phyloP scores from a whole-genome alignment of 2,888 invertebrate species.

The Apamea epomidion region DNA sequence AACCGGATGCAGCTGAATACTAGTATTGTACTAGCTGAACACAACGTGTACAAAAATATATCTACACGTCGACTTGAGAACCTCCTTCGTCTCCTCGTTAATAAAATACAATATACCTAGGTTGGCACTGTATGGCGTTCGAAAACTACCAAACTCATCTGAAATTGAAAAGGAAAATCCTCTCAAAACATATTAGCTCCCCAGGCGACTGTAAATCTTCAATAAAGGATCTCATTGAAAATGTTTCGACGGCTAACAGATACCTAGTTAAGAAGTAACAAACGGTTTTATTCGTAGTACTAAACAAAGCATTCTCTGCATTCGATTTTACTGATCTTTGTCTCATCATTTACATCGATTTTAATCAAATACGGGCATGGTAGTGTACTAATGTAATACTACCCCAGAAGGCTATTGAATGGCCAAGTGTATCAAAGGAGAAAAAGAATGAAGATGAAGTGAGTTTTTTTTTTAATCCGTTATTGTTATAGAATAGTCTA shows the following conservation, averaged over 20 bases:
- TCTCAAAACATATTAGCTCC: constrained; percentile 37
- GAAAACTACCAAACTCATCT: constrained; percentile 20
- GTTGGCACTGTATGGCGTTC: neutral
- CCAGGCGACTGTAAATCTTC: constrained; percentile 45
- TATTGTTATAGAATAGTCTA: neutral
- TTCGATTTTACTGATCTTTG: constrained; percentile 12
- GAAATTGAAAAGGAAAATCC: constrained; percentile 27
- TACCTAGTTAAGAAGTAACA: constrained; percentile 44
- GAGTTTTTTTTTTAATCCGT: neutral
- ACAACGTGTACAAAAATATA: neutral
- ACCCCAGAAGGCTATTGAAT: neutral
- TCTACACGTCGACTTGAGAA: too few relatives aligned
- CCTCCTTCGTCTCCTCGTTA: neutral
- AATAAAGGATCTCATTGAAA: constrained; percentile 47
- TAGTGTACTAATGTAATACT: neutral
- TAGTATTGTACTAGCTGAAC: neutral
- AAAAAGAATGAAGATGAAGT: neutral
- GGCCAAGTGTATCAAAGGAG: neutral
- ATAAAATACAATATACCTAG: neutral
- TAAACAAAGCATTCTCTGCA: constrained; percentile 45
- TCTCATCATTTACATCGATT: constrained; percentile 6
- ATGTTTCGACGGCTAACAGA: constrained; percentile 31
- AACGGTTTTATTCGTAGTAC: constrained; percentile 41
- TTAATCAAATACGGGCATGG: neutral
- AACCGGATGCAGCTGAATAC: too few relatives aligned